These are phyloP conservation scores for Clepsis dumicolana DNA, from an alignment of 2,888 invertebrate species.

Conservation along the genomic window DNA sequence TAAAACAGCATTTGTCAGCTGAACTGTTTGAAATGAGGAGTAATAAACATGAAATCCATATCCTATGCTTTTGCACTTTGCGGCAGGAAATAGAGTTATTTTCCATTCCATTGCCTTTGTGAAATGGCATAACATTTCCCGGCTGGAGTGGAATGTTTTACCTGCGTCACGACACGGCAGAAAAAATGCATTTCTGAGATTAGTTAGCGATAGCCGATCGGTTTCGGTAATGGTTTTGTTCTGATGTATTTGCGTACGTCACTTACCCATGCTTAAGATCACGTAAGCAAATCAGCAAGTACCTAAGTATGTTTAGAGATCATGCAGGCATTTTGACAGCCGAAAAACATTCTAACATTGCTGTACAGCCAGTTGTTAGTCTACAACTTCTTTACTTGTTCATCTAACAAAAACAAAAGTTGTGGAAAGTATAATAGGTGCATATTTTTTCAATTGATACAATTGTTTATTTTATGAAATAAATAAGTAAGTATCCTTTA, in stretches of 20 bases:
- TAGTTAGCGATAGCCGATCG: slow-evolving; percentile 16
- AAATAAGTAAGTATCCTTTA: too few species aligned
- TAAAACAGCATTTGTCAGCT: background rate
- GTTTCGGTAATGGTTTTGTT: slow-evolving; percentile 15
- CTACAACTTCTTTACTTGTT: background rate
- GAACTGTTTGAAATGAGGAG: slow-evolving; percentile 1
- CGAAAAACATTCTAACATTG: background rate
- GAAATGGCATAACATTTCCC: slow-evolving; percentile 33
- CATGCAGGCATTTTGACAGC: too few species aligned
- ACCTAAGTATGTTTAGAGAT: background rate
- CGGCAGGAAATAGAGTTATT: slow-evolving; percentile 33
- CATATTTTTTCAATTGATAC: too few species aligned
- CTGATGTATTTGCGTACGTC: background rate
- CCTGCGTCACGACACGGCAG: slow-evolving; percentile 11
- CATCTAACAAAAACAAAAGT: too few species aligned
- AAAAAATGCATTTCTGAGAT: slow-evolving; percentile 32
- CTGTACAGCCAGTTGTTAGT: background rate
- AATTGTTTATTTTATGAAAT: too few species aligned
- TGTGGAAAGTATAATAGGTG: too few species aligned
- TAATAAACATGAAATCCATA: background rate
- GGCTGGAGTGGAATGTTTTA: slow-evolving; percentile 24
- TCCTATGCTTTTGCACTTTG: slow-evolving; percentile 22
- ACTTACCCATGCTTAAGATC: background rate
- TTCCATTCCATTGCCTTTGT: slow-evolving; percentile 33
- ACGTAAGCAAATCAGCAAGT: background rate